These are phyloP conservation scores for Andinoacara biseriatus DNA, from an alignment of 2,113 vertebrate genomes.

Conservation along the genomic window DNA sequence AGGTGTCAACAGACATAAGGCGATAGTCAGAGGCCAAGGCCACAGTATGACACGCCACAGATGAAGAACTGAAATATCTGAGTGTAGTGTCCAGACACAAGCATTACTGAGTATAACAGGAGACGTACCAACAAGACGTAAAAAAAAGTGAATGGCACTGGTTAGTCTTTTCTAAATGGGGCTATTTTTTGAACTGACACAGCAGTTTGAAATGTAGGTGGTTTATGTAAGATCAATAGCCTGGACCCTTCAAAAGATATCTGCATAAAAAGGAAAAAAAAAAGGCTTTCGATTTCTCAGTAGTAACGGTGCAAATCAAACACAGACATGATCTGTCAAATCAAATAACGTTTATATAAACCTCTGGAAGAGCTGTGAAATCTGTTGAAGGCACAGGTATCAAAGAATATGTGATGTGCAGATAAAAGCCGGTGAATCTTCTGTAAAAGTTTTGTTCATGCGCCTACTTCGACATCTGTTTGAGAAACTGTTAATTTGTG, in stretches of 20 bases:
- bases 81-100: background rate
- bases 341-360: slow-evolving; percentile 8
- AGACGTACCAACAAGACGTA: background rate
- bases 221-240: background rate
- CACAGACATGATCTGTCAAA: background rate
- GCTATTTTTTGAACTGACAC: background rate
- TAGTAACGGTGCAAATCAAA: background rate
- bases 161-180: background rate
- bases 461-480: background rate
- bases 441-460: slow-evolving; percentile 1
- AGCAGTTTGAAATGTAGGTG: too few relatives aligned
- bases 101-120: background rate
- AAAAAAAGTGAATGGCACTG: background rate
- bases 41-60: background rate
- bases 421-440: background rate
- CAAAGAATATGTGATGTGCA: background rate
- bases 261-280: background rate
- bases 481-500: background rate
- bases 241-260: background rate
- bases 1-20: slow-evolving; percentile 54
- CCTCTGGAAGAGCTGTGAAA: slow-evolving; percentile 5
- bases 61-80: slow-evolving; percentile 1
- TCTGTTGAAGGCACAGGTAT: background rate
- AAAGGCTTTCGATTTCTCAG: background rate
- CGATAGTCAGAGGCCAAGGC: slow-evolving; percentile 45